Conservation (phyloP, 2,113 vertebrate species). For the Protobothrops flavoviridis region DNA sequence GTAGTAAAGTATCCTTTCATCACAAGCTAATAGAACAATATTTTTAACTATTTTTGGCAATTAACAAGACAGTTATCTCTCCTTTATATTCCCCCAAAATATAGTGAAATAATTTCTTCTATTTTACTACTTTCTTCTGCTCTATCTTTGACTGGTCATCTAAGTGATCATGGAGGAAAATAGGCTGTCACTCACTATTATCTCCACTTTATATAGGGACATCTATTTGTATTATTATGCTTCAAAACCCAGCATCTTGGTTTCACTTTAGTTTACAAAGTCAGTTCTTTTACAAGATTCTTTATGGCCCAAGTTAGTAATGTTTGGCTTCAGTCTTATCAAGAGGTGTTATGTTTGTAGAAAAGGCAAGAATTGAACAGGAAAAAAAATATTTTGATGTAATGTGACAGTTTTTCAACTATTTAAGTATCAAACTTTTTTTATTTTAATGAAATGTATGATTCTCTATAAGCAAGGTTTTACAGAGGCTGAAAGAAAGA, state of each 20-base stretch:
- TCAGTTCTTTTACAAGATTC: not conserved
- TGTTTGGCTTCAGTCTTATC: conserved; percentile 13
- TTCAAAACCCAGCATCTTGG: not conserved
- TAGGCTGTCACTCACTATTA: not conserved
- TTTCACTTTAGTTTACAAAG: not conserved
- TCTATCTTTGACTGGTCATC: not conserved
- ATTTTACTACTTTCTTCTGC: not conserved
- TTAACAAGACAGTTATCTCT: not conserved
- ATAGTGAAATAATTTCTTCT: not conserved
- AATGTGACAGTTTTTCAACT: conserved; percentile 17
- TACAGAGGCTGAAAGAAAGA: conserved; percentile 4
- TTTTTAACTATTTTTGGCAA: not conserved
- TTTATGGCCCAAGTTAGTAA: not conserved
- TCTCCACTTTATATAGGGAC: not conserved
- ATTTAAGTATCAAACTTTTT: not conserved
- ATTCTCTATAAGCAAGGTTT: not conserved
- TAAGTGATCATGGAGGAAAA: not conserved
- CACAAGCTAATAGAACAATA: not conserved
- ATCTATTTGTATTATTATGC: not conserved
- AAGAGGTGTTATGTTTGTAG: conserved; percentile 31
- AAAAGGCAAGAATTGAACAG: conserved; percentile 47
- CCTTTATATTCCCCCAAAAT: not conserved
- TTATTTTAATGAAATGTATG: not conserved
- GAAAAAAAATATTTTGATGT: conserved; percentile 26
- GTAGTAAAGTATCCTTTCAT: not conserved